These are phyloP conservation scores for Hyaena hyaena DNA, from an alignment of 2,113 vertebrate genomes.

Conservation along the genomic window DNA sequence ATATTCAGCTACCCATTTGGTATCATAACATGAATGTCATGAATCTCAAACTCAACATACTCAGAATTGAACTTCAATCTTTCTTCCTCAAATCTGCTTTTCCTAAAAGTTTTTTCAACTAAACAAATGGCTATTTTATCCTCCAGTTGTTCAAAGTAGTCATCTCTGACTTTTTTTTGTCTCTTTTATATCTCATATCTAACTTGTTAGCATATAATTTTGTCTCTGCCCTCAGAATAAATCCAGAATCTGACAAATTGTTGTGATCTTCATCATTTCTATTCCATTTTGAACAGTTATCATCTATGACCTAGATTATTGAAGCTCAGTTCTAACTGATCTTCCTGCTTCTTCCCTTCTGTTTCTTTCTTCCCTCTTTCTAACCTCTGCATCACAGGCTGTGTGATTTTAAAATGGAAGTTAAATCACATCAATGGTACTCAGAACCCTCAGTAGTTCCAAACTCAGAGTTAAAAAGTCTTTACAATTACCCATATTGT, in stretches of 20 bases:
- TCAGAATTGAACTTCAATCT: conserved; percentile 29
- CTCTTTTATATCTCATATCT: background rate
- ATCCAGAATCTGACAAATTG: conserved; percentile 38
- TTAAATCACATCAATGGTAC: conserved; percentile 13
- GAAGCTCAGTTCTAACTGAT: background rate
- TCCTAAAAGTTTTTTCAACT: background rate
- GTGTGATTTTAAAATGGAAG: conserved; percentile 9
- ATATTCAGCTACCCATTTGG: background rate
- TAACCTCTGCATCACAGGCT: background rate
- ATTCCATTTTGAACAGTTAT: background rate
- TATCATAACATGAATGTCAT: background rate
- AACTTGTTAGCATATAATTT: background rate
- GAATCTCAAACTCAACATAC: background rate
- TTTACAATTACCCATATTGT: background rate
- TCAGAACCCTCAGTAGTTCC: background rate
- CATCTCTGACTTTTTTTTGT: conserved; percentile 7
- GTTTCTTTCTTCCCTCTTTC: background rate
- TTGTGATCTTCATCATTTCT: background rate
- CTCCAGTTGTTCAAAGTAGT: conserved; percentile 6
- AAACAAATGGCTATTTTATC: conserved; percentile 29
- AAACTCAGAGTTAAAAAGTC: background rate
- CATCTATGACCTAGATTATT: background rate
- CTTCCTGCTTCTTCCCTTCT: background rate
- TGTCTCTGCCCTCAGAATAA: background rate
- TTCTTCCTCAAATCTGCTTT: background rate